A percentile compares a stretch with the other conserved stretches of the same genome.
phyloP scores from a whole-genome alignment of 2,888 invertebrate genomes.

The Phlogophora meticulosa region DNA sequence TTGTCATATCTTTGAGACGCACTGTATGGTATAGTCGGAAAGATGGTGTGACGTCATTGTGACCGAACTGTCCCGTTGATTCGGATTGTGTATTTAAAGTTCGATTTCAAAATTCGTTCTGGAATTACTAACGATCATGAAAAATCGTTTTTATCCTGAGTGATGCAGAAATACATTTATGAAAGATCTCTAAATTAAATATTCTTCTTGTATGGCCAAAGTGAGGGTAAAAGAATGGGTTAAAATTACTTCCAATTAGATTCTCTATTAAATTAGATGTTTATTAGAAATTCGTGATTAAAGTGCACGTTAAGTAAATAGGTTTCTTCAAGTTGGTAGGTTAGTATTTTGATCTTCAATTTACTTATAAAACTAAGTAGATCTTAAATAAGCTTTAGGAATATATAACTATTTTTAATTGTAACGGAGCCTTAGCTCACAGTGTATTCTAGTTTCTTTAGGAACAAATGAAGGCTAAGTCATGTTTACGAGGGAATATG shows the following conservation, averaged over 20 bases:
- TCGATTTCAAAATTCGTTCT: slow-evolving; percentile 27
- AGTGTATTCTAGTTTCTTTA: slow-evolving; percentile 11
- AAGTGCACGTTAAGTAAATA: slow-evolving; percentile 23
- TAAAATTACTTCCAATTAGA: slow-evolving; percentile 25
- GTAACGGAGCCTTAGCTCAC: slow-evolving; percentile 15
- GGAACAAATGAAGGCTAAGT: slow-evolving; percentile 14
- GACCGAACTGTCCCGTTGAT: slow-evolving; percentile 17
- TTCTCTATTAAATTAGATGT: slow-evolving; percentile 23
- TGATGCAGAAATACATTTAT: slow-evolving; percentile 22
- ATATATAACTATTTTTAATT: slow-evolving; percentile 23
- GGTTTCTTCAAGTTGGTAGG: slow-evolving; percentile 14
- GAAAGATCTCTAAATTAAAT: slow-evolving; percentile 14
- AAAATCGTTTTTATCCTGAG: slow-evolving; percentile 16
- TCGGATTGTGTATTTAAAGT: slow-evolving; percentile 21
- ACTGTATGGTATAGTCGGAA: slow-evolving; percentile 10
- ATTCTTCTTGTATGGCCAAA: slow-evolving; percentile 22
- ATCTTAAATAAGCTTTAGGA: slow-evolving; percentile 28
- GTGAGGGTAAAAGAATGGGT: slow-evolving; percentile 8
- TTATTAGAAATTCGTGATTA: slow-evolving; percentile 14
- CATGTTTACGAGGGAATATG: not conserved
- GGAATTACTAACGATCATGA: slow-evolving; percentile 25
- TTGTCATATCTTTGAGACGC: slow-evolving; percentile 36
- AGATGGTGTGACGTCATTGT: slow-evolving; percentile 20
- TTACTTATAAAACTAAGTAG: slow-evolving; percentile 45
- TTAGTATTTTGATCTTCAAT: slow-evolving; percentile 52